Evolutionary conservation across 2,797 vertebrate species (phyloP), one percentile per base, ranked within the genome.

Genomic region (Artibeus lituratus): DNA sequence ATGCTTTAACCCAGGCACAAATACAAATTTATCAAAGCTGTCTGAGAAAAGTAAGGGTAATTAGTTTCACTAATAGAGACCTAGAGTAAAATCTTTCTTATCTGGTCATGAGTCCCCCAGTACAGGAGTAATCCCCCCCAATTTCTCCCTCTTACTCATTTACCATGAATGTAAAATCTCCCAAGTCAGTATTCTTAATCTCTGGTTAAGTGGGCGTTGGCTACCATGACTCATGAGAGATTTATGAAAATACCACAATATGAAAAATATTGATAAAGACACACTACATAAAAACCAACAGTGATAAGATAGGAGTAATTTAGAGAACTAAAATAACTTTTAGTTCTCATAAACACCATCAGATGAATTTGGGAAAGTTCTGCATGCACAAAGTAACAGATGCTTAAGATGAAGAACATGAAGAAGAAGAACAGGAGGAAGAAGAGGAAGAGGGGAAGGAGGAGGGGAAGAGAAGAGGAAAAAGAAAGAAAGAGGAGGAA

Each of bases 41-140:
- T 81, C 47, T 24, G 4, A 51, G 39, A n/a, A 59, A 84, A 89
- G 70, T 18, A 39, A 87, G 32, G 11, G 22, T 83, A 26, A 22
- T n/a, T 55, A 59, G 5, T 55, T 59, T 67, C 92, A 78, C 10
- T 49, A 70, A 70, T 11, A 37, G 22, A 88, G 19, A 91, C 11
- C 11, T 21, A 44, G 39, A 83, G 7, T 51, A n/a, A 95, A 89
- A 24, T 42, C 9, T 83, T 59, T n/a, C n/a, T 59, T 87, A 32
- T 49, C 6, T 1, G 53, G n/a, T 65, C 32, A 51, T 21, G 16
- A 19, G 3, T 37, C 1, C 22, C 7, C 22, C 15, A n/a, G 1
- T 0, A 21, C 0, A 42, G 24, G 18, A 62, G 35, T 82, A 29
- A 82, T 1, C 0, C 7, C 15, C 15, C 42, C 4, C 10, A 10